phyloP scores from a whole-genome alignment of 2,888 invertebrate species.

The Timema cristinae region DNA sequence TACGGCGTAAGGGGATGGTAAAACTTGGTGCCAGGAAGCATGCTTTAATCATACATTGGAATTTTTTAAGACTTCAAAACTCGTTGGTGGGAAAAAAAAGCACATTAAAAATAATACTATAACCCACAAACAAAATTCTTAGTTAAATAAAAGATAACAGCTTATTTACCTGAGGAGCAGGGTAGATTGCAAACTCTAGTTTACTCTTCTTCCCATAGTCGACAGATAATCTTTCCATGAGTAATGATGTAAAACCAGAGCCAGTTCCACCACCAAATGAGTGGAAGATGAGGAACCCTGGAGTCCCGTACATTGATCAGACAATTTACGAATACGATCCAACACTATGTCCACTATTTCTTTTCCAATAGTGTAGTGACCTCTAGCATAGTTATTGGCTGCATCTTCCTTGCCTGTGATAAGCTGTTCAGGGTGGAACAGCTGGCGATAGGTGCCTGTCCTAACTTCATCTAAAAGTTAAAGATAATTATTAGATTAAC shows the following conservation, averaged over 20 bases:
- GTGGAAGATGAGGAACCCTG: slow-evolving; percentile 89
- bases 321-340: slow-evolving; percentile 46
- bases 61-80: too few species aligned
- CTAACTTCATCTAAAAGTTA: slow-evolving; percentile 65
- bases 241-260: slow-evolving; percentile 56
- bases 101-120: too few species aligned
- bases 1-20: too few species aligned
- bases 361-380: slow-evolving; percentile 55
- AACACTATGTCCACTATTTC: slow-evolving; percentile 47
- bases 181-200: slow-evolving; percentile 57
- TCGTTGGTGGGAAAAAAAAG: too few species aligned
- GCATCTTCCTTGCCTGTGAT: slow-evolving; percentile 27
- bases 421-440: slow-evolving; percentile 46
- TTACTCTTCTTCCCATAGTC: slow-evolving; percentile 61
- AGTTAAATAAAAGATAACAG: too few species aligned
- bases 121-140: too few species aligned
- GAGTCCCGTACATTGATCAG: slow-evolving; percentile 46
- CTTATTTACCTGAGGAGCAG: slow-evolving; percentile 51
- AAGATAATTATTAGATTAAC: too few species aligned
- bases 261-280: slow-evolving; percentile 60
- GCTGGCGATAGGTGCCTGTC: slow-evolving; percentile 74
- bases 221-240: slow-evolving; percentile 56
- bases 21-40: too few species aligned
- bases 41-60: too few species aligned
- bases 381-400: slow-evolving; percentile 41